Percentiles rank a stretch among this genome's conserved stretches.
Evolutionary conservation across 2,888 invertebrate species (phyloP).

Genomic region (Mythimna lalbum): DNA sequence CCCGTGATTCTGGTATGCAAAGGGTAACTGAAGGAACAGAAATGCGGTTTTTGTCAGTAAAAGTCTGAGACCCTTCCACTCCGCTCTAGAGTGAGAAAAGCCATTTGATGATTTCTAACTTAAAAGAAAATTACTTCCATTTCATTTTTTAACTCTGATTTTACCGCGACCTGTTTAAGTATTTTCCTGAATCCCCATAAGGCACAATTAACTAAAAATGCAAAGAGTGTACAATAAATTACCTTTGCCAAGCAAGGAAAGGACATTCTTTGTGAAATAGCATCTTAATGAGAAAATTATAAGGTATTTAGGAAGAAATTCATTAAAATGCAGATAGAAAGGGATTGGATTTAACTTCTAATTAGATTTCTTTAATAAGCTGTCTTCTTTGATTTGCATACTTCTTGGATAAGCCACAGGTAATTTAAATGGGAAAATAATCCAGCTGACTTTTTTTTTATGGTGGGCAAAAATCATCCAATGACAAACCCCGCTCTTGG

Average conservation of each 20-base stretch:
- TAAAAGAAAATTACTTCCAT: too few species aligned
- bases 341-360: conserved; percentile 3
- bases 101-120: too few species aligned
- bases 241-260: background rate
- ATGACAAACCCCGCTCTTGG: too few species aligned
- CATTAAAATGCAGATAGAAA: conserved; percentile 28
- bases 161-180: background rate
- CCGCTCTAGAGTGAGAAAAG: too few species aligned
- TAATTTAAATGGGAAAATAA: background rate
- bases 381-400: background rate
- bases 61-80: too few species aligned
- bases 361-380: background rate
- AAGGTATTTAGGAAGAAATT: conserved; percentile 1
- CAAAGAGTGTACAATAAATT: background rate
- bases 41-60: too few species aligned
- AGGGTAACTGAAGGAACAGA: too few species aligned
- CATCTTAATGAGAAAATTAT: conserved; percentile 25
- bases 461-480: too few species aligned
- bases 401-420: background rate
- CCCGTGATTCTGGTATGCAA: too few species aligned
- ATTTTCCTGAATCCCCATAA: background rate
- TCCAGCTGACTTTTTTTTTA: too few species aligned
- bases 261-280: conserved; percentile 1
- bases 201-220: background rate
- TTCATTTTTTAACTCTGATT: too few species aligned